Percentiles rank a stretch among this genome's conserved stretches.
Conservation (phyloP, 2,113 vertebrate species). For the Leiothrix lutea region DNA sequence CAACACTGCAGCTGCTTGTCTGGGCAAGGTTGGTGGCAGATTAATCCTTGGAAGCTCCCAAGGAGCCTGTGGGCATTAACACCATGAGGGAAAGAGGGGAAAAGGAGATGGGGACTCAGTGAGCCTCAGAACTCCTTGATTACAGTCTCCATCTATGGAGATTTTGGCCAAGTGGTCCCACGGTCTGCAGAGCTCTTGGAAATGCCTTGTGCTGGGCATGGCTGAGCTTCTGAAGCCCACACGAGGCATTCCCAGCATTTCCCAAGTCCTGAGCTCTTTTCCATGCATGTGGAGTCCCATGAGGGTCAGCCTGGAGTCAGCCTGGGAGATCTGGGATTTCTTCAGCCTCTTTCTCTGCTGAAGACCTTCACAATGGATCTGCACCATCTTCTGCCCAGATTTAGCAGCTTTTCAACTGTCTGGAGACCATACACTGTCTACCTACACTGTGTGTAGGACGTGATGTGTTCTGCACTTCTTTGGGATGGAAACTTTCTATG, state of each 20-base stretch:
- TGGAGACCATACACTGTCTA: too few relatives aligned
- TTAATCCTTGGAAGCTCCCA: neutral
- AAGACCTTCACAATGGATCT: neutral
- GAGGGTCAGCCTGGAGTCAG: neutral
- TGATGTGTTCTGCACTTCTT: neutral
- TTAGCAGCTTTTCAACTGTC: neutral
- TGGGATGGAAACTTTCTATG: neutral
- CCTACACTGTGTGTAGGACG: rapidly evolving
- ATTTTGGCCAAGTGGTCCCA: neutral
- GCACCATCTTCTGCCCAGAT: neutral
- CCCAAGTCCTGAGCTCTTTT: neutral
- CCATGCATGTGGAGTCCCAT: neutral
- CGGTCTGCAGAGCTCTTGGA: neutral
- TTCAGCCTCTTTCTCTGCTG: neutral
- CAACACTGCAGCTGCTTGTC: neutral
- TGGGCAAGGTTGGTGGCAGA: neutral
- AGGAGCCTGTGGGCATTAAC: neutral
- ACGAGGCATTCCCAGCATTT: neutral
- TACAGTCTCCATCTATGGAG: neutral
- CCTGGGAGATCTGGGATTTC: neutral
- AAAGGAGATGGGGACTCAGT: neutral
- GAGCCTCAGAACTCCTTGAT: neutral
- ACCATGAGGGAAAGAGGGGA: neutral
- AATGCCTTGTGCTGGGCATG: neutral
- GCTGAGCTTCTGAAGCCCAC: neutral